phyloP scores from a whole-genome alignment of 1,140 invertebrate genomes.

The Eumaeus atala region DNA sequence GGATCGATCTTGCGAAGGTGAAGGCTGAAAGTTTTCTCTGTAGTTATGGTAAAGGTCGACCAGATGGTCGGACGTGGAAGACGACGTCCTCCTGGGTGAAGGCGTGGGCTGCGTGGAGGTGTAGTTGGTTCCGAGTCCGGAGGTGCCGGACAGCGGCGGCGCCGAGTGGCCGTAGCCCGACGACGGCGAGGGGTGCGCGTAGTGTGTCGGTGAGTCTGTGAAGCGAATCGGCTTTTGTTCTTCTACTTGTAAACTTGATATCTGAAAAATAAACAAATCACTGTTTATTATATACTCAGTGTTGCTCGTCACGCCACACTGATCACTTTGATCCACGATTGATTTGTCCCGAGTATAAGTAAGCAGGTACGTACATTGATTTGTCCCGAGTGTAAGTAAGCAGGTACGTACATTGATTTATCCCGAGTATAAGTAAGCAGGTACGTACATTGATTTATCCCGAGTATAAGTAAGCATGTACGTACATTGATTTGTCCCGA shows the following conservation, averaged over 20 bases:
- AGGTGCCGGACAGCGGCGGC: conserved; percentile 54
- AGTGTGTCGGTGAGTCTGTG: conserved; percentile 85
- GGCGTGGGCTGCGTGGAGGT: conserved; percentile 78
- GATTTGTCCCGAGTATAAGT: no score
- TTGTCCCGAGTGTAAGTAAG: no score
- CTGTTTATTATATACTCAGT: no score
- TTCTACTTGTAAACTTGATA: conserved; percentile 65
- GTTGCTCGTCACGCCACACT: no score
- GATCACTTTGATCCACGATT: no score
- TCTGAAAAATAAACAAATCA: conserved; percentile 40
- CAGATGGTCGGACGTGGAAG: conserved; percentile 46
- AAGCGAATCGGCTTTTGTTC: conserved; percentile 82
- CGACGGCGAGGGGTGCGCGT: conserved; percentile 64
- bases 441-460: no score
- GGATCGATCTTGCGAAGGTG: conserved; percentile 50
- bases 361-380: no score
- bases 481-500: no score
- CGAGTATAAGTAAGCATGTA: no score
- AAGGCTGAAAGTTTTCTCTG: conserved; percentile 56
- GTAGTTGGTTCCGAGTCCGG: conserved; percentile 67
- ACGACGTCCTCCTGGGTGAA: conserved; percentile 74
- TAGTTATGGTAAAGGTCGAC: conserved; percentile 61
- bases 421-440: no score
- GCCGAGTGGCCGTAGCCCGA: conserved; percentile 63
- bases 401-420: no score